Percentiles rank a stretch among this genome's conserved stretches.
Conservation (phyloP, 2,797 vertebrate species). For the Meda fulgida region DNA sequence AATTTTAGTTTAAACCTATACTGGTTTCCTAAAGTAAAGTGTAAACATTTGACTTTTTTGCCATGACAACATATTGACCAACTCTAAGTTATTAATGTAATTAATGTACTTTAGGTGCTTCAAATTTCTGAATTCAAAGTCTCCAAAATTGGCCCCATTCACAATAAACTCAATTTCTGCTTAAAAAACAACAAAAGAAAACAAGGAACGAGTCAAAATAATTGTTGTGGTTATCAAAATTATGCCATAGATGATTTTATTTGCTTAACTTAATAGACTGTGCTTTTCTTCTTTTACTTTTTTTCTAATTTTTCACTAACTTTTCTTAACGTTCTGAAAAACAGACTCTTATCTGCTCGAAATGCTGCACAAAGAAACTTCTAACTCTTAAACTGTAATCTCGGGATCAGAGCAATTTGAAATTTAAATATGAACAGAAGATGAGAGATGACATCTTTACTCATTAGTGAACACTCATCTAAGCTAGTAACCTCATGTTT, state of each 20-base stretch:
- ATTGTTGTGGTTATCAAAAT: background rate
- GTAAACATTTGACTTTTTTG: no score
- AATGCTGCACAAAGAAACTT: background rate
- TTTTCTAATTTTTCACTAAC: background rate
- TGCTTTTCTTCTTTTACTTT: background rate
- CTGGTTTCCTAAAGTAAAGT: no score
- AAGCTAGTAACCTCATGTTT: slow-evolving; percentile 33
- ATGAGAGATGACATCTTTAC: background rate
- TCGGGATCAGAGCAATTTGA: background rate
- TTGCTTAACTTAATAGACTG: background rate
- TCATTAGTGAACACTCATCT: background rate
- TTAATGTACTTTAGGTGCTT: background rate
- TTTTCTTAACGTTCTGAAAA: background rate
- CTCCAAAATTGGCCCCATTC: background rate
- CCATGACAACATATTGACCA: no score
- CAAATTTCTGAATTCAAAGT: background rate
- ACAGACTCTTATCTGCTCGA: background rate
- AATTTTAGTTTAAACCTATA: no score
- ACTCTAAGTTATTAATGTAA: no score
- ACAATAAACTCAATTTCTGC: background rate
- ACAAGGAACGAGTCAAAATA: background rate
- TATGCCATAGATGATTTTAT: background rate
- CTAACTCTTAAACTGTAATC: background rate
- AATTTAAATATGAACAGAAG: background rate
- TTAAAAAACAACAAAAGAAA: background rate